phyloP scores from a whole-genome alignment of 1,140 invertebrate genomes.

The Drosophila lacertosa region DNA sequence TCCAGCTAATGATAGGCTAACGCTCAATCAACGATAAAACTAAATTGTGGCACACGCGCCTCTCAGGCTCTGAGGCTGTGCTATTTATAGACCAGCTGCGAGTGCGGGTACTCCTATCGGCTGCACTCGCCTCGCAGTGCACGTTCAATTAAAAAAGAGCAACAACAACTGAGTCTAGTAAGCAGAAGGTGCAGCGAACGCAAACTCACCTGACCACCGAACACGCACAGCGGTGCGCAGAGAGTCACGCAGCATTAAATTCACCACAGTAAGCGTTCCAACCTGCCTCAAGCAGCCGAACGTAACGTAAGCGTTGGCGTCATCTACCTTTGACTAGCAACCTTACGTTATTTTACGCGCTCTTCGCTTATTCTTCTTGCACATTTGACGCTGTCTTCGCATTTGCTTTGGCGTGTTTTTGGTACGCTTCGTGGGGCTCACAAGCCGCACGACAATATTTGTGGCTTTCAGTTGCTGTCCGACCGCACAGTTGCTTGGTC shows the following conservation, averaged over 20 bases:
- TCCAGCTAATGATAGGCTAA: constrained; percentile 80
- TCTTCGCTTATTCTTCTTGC: constrained; percentile 41
- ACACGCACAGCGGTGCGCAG: constrained; percentile 1
- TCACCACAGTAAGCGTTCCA: constrained; percentile 51
- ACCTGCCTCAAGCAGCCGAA: constrained; percentile 64
- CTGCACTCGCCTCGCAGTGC: constrained; percentile 34
- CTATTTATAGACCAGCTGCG: constrained; percentile 64
- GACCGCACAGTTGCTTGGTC: constrained; percentile 65
- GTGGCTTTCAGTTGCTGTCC: constrained; percentile 61
- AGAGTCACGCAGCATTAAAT: constrained; percentile 17
- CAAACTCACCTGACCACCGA: constrained; percentile 63
- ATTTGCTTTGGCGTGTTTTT: constrained; percentile 36
- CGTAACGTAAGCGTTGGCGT: constrained; percentile 30
- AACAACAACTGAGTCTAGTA: constrained; percentile 37
- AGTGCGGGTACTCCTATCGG: constrained; percentile 48
- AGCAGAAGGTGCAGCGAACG: constrained; percentile 57
- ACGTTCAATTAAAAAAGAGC: constrained; percentile 61
- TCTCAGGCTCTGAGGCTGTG: constrained; percentile 28
- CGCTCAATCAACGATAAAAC: constrained; percentile 80
- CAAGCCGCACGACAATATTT: constrained; percentile 60
- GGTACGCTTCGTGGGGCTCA: constrained; percentile 34
- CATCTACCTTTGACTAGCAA: constrained; percentile 9
- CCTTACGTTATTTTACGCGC: constrained; percentile 30
- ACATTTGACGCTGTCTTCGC: constrained; percentile 27
- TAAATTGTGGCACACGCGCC: constrained; percentile 81